These are phyloP conservation scores for Tetrax tetrax DNA, from an alignment of 2,113 vertebrate species.

Conservation along the genomic window DNA sequence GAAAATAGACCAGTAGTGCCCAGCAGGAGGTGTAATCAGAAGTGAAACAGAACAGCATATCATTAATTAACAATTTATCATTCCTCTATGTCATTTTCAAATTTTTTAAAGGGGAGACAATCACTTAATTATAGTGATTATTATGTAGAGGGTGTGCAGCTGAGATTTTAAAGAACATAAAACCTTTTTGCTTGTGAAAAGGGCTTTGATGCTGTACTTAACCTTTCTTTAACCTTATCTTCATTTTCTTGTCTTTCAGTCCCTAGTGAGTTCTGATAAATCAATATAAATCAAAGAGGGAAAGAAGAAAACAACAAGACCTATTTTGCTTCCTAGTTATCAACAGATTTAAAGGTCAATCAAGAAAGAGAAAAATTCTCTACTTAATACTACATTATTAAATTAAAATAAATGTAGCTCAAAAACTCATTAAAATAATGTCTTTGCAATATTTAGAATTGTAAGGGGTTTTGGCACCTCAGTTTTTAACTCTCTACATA, in stretches of 20 bases:
- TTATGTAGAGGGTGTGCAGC: conserved; percentile 19
- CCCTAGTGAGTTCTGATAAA: conserved; percentile 43
- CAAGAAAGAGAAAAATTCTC: background rate
- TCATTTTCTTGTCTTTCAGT: conserved; percentile 57
- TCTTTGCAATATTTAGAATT: background rate
- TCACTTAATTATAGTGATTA: conserved; percentile 62
- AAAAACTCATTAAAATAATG: background rate
- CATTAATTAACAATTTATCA: conserved; percentile 62
- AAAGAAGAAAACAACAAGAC: background rate
- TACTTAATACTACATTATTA: background rate
- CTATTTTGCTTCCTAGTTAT: conserved; percentile 29
- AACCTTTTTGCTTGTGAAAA: conserved; percentile 19
- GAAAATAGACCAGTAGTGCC: conserved; percentile 26
- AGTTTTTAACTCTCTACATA: background rate
- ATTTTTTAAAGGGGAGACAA: conserved; percentile 49
- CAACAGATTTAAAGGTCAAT: background rate
- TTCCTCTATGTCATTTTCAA: conserved; percentile 30
- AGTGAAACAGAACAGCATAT: conserved; percentile 49
- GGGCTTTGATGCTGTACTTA: conserved; percentile 54
- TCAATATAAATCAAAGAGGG: conserved; percentile 51
- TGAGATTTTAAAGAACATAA: conserved; percentile 39
- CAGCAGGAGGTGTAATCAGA: conserved; percentile 61
- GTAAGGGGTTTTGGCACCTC: background rate
- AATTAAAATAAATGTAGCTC: background rate
- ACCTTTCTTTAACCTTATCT: conserved; percentile 64